Evolutionary conservation across 2,113 vertebrate species (phyloP).

Genomic region (Nycticebus coucang): DNA sequence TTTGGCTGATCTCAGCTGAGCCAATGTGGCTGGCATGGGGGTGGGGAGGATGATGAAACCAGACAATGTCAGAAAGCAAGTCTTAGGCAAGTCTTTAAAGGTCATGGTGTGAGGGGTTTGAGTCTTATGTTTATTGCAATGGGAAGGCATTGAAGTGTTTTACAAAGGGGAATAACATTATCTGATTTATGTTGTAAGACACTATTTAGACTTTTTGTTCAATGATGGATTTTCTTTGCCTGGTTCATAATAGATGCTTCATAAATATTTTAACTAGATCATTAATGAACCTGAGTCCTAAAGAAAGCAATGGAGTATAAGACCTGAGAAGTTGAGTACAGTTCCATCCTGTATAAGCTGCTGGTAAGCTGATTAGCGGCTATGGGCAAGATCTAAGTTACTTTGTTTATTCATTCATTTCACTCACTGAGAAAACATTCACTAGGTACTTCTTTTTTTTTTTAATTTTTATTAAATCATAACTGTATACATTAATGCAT

Average conservation of each 20-base stretch:
- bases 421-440: not conserved
- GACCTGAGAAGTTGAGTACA: not conserved
- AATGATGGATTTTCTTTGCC: not conserved
- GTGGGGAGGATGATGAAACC: rapidly evolving
- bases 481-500: too few species aligned
- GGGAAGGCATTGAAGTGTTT: not conserved
- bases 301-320: not conserved
- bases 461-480: too few species aligned
- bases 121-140: not conserved
- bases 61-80: not conserved
- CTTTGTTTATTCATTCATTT: not conserved
- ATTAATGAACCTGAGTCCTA: not conserved
- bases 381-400: not conserved
- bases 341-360: not conserved
- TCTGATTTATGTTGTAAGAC: slow-evolving; percentile 16
- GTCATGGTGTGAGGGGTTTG: rapidly evolving
- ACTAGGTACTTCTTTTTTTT: not conserved
- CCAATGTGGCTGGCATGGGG: not conserved
- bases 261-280: slow-evolving; percentile 40
- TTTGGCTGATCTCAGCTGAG: not conserved
- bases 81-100: not conserved
- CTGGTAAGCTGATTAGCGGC: not conserved
- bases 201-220: slow-evolving; percentile 14
- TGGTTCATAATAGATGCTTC: not conserved
- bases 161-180: not conserved